Conservation (phyloP, 2,113 vertebrate species). For the Pseudorectes ferrugineus region DNA sequence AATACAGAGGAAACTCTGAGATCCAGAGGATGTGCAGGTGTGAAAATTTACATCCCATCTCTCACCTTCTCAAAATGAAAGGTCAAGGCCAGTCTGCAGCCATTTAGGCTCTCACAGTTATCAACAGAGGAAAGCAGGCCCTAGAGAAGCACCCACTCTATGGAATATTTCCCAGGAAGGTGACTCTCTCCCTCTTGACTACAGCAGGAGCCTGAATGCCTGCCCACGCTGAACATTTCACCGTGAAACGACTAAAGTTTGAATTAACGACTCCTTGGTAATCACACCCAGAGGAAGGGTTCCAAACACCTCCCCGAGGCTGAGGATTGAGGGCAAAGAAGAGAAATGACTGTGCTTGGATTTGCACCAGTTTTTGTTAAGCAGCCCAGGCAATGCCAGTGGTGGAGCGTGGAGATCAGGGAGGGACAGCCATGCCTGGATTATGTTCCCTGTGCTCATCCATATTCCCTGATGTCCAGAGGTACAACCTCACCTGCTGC, state of each 20-base stretch:
- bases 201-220: background rate
- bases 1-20: background rate
- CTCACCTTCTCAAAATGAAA: background rate
- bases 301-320: background rate
- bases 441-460: background rate
- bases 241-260: background rate
- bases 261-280: background rate
- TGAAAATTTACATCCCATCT: background rate
- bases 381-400: background rate
- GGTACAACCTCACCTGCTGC: background rate
- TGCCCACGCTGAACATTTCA: background rate
- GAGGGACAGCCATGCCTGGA: rapidly evolving
- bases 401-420: background rate
- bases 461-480: background rate
- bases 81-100: background rate
- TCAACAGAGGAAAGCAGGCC: background rate
- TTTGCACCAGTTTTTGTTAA: background rate
- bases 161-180: background rate
- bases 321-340: background rate
- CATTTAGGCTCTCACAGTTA: background rate
- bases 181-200: background rate
- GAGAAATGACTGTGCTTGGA: background rate
- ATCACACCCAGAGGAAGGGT: background rate
- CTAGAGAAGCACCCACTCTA: background rate
- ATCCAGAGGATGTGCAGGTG: background rate